A percentile compares a stretch with the other conserved stretches of the same genome.
These are phyloP conservation scores for Ichneumoninae sp. DNA, from an alignment of 2,888 invertebrate genomes.

Conservation along the genomic window DNA sequence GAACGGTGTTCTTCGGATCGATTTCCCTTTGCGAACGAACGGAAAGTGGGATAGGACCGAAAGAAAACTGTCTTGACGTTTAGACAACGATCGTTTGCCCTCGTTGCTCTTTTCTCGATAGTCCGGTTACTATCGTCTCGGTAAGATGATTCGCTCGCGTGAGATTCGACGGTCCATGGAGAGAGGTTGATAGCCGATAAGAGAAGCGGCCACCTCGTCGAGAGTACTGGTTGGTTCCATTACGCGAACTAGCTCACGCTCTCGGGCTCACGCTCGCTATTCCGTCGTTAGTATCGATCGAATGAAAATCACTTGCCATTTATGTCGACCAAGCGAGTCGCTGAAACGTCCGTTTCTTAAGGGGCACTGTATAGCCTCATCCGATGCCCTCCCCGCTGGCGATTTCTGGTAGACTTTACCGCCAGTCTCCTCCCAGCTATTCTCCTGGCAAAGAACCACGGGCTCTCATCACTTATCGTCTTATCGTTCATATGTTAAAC, in stretches of 20 bases:
- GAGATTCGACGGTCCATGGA: conserved; percentile 6
- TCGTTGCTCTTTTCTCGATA: background rate
- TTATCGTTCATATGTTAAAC: conserved; percentile 22
- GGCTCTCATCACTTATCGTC: conserved; percentile 46
- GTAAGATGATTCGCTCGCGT: conserved; percentile 23
- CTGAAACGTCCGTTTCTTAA: conserved; percentile 20
- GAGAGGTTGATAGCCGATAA: conserved; percentile 43
- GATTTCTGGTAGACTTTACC: background rate
- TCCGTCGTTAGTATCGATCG: conserved; percentile 31
- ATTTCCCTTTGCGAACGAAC: conserved; percentile 36
- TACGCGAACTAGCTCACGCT: background rate
- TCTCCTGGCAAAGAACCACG: conserved; percentile 17
- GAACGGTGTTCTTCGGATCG: conserved; percentile 42
- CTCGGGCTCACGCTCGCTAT: background rate
- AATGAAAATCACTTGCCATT: conserved; percentile 50
- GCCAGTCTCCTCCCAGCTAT: background rate
- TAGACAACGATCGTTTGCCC: conserved; percentile 16
- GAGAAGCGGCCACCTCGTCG: conserved; percentile 12
- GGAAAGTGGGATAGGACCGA: conserved; percentile 16
- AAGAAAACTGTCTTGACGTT: conserved; percentile 37
- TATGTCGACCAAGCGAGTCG: conserved; percentile 14
- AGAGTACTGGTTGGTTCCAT: conserved; percentile 28
- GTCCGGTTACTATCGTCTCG: background rate
- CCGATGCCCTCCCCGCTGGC: background rate
- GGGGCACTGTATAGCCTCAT: background rate